Conservation (phyloP, 2,113 vertebrate species). For the Meles meles region DNA sequence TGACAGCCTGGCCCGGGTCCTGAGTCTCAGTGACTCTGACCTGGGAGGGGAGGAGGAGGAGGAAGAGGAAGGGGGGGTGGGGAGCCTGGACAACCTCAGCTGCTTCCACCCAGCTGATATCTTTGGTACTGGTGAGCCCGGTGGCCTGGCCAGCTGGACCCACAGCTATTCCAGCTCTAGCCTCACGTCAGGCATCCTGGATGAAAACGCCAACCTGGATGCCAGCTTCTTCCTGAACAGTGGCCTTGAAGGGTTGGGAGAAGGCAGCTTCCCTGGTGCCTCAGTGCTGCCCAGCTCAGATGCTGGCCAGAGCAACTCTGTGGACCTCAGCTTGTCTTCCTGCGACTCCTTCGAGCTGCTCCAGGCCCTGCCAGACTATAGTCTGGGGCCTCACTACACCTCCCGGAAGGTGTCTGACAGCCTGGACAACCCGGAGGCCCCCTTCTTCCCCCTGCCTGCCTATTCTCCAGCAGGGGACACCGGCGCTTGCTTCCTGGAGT, state of each 20-base stretch:
- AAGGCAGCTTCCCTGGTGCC: constrained; percentile 80
- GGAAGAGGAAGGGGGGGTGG: constrained; percentile 76
- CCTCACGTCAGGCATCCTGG: constrained; percentile 86
- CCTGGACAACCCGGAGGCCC: constrained; percentile 87
- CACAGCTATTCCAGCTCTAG: constrained; percentile 79
- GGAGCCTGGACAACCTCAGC: constrained; percentile 82
- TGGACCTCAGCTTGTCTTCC: constrained; percentile 94
- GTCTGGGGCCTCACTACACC: constrained; percentile 93
- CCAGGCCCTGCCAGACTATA: constrained; percentile 92
- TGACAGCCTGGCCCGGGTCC: constrained; percentile 88
- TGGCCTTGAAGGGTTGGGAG: constrained; percentile 38
- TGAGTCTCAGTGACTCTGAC: constrained; percentile 91
- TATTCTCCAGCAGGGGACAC: constrained; percentile 88
- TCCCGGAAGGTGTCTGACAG: constrained; percentile 91
- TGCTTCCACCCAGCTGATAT: constrained; percentile 89
- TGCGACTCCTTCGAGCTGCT: constrained; percentile 95
- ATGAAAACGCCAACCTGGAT: constrained; percentile 95
- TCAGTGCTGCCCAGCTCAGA: constrained; percentile 80
- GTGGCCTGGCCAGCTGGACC: constrained; percentile 60
- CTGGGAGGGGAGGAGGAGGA: constrained; percentile 80
- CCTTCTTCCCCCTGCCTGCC: constrained; percentile 90
- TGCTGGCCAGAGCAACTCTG: constrained; percentile 86
- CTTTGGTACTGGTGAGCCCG: constrained; percentile 81
- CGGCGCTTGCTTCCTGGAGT: constrained; percentile 92
- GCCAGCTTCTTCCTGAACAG: constrained; percentile 85